phyloP scores from a whole-genome alignment of 2,113 vertebrate genomes.

The Pelvicachromis taeniatus region DNA sequence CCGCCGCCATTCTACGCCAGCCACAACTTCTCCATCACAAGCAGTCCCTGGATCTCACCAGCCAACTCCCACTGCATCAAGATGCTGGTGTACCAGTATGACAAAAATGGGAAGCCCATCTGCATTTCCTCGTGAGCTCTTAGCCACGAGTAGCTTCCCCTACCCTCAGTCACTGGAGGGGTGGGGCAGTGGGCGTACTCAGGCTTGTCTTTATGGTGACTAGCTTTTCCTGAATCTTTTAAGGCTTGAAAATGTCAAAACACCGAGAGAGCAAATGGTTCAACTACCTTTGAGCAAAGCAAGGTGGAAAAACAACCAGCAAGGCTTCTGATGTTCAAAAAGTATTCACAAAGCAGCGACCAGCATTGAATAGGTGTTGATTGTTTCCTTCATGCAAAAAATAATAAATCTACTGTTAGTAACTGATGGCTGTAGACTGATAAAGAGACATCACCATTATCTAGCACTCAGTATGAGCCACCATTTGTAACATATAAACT shows the following conservation, averaged over 20 bases:
- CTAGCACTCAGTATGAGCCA: constrained; percentile 7
- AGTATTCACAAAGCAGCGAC: constrained; percentile 13
- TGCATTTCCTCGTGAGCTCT: constrained; percentile 86
- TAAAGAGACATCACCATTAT: background rate
- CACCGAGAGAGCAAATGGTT: constrained; percentile 13
- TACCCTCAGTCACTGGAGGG: background rate
- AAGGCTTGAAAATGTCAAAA: constrained; percentile 58
- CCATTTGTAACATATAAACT: constrained; percentile 16
- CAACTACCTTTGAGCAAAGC: constrained; percentile 11
- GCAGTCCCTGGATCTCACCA: constrained; percentile 97
- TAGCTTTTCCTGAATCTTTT: constrained; percentile 20
- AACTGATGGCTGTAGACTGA: constrained; percentile 8
- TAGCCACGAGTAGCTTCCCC: background rate
- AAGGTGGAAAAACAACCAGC: constrained; percentile 26
- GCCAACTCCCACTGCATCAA: constrained; percentile 98
- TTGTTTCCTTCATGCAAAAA: constrained; percentile 52
- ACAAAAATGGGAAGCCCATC: constrained; percentile 93
- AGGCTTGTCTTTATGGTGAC: constrained; percentile 41
- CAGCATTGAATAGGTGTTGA: constrained; percentile 22
- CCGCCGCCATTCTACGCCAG: constrained; percentile 87
- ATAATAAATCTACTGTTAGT: background rate
- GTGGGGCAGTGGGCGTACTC: background rate
- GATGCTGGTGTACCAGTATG: constrained; percentile 96
- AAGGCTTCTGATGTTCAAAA: constrained; percentile 11
- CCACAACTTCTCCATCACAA: constrained; percentile 96